These are phyloP conservation scores for Chitala chitala DNA, from an alignment of 2,113 vertebrate species.

Conservation along the genomic window DNA sequence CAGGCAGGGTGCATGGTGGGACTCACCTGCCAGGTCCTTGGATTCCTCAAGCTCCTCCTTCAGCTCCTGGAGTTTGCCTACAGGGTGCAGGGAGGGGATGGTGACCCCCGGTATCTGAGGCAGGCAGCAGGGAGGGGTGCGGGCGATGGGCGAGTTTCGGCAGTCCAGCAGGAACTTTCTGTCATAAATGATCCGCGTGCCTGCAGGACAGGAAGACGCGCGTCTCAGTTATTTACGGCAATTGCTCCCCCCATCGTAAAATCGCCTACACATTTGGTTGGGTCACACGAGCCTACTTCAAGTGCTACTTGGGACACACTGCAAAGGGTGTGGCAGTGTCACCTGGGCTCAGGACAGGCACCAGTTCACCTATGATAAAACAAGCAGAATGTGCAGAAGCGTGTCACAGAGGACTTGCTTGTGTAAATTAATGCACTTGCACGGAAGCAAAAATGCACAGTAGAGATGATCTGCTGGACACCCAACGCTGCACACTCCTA, in stretches of 20 bases:
- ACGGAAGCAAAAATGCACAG: no score
- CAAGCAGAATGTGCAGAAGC: no score
- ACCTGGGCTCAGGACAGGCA: no score
- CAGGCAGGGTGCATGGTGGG: no score
- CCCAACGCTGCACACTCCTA: no score
- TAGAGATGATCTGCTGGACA: no score
- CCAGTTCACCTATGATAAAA: no score
- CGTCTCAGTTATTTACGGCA: no score
- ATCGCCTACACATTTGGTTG: neutral
- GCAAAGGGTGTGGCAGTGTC: neutral
- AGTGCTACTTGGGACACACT: neutral
- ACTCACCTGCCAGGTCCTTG: slow-evolving; percentile 76
- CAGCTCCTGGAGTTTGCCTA: slow-evolving; percentile 72
- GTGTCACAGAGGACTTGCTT: neutral
- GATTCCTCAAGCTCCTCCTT: slow-evolving; percentile 70
- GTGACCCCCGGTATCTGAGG: slow-evolving; percentile 87
- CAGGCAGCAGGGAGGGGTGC: slow-evolving; percentile 81
- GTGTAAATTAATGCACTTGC: neutral
- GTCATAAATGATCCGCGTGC: slow-evolving; percentile 87
- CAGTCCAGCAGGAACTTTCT: slow-evolving; percentile 89
- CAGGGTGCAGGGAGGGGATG: slow-evolving; percentile 65
- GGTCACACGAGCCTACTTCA: neutral
- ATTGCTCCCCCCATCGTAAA: no score
- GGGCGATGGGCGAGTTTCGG: slow-evolving; percentile 80
- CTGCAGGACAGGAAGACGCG: slow-evolving; percentile 47